Percentiles rank a stretch among this genome's conserved stretches.
These are phyloP conservation scores for Anaspis maculata DNA, from an alignment of 2,888 invertebrate species.

Conservation along the genomic window DNA sequence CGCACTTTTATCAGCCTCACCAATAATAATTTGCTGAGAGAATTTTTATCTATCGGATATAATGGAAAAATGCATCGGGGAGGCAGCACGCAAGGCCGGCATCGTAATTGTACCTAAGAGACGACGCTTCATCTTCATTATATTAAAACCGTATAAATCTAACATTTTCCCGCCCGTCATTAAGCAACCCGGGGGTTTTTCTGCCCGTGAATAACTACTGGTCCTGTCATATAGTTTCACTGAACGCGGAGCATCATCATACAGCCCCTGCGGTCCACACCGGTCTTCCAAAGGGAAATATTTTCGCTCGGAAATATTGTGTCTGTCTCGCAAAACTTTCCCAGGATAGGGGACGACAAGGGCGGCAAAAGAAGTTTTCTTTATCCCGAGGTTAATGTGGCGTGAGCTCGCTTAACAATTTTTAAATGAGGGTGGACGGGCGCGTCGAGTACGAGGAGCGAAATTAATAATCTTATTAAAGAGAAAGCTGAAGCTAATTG, in stretches of 20 bases:
- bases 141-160: constrained; percentile 13
- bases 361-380: constrained; percentile 1
- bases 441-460: neutral
- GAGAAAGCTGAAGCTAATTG: neutral
- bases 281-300: neutral
- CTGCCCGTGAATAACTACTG: constrained; percentile 2
- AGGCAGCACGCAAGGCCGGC: neutral
- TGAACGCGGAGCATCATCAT: neutral
- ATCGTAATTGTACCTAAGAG: constrained; percentile 4
- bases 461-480: constrained; percentile 1
- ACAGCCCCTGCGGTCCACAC: neutral
- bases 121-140: constrained; percentile 12
- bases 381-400: neutral
- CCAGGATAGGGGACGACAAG: too few species aligned
- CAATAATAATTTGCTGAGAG: too few species aligned
- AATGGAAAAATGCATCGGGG: too few species aligned
- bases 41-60: too few species aligned
- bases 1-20: too few species aligned
- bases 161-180: constrained; percentile 8
- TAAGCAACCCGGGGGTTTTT: constrained; percentile 6
- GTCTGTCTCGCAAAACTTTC: neutral
- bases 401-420: neutral
- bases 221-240: constrained; percentile 5
- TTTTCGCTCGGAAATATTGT: neutral
- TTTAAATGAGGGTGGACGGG: constrained; percentile 1